A percentile compares a stretch with the other conserved stretches of the same genome.
Conservation (phyloP, 2,113 vertebrate genomes). For the Australoheros scitulus region DNA sequence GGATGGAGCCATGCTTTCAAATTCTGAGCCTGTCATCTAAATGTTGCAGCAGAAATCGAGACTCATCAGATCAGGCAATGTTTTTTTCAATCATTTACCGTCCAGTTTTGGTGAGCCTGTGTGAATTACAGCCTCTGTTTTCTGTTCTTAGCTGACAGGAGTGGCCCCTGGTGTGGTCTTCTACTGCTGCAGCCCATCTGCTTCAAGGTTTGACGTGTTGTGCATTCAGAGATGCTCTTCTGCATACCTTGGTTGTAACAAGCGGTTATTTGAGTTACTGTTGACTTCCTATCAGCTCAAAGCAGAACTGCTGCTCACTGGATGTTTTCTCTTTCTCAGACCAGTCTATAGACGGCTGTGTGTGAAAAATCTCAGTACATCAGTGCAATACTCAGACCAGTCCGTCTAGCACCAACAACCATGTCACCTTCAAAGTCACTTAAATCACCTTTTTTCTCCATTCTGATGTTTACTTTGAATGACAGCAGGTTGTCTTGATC, state of each 20-base stretch:
- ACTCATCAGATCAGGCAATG: not conserved
- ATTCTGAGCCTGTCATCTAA: not conserved
- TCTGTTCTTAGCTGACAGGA: not conserved
- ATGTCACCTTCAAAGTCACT: not conserved
- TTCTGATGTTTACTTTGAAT: not conserved
- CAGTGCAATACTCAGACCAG: no score
- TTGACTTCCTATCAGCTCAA: no score
- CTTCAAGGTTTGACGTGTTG: not conserved
- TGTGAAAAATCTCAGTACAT: no score
- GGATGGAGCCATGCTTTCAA: not conserved
- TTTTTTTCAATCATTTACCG: not conserved
- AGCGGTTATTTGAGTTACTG: not conserved
- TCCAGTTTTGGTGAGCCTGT: not conserved
- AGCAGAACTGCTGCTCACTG: not conserved
- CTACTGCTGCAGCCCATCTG: not conserved
- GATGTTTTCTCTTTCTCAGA: not conserved
- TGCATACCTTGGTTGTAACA: not conserved
- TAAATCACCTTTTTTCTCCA: rapidly evolving
- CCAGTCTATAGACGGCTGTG: no score
- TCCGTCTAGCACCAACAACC: not conserved
- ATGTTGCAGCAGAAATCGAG: not conserved
- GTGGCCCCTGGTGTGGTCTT: not conserved
- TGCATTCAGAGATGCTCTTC: slow-evolving; percentile 4
- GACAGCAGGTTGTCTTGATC: not conserved
- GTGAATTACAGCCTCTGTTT: not conserved